Evolutionary conservation across 2,888 invertebrate genomes (phyloP).

Genomic region (Drosophila robusta): DNA sequence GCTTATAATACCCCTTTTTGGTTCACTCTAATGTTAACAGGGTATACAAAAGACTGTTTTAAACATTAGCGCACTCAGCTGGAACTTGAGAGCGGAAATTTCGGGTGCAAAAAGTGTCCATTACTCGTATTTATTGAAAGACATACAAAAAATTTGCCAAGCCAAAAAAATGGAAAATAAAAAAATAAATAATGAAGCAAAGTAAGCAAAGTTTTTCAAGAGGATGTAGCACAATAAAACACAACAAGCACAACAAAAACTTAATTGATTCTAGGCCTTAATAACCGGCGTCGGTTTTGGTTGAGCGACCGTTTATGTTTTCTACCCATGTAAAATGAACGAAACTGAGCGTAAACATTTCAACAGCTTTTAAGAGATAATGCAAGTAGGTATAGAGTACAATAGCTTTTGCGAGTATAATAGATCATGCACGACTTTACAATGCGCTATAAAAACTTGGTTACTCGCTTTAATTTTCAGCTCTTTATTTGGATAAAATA

Average conservation of each 20-base stretch:
- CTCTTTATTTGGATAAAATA: no score
- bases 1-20: background rate
- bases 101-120: constrained; percentile 72
- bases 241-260: constrained; percentile 27
- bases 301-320: constrained; percentile 60
- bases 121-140: constrained; percentile 71
- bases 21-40: constrained; percentile 1
- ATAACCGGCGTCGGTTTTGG: constrained; percentile 65
- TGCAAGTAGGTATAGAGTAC: constrained; percentile 5
- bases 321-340: constrained; percentile 61
- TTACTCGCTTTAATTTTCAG: no score
- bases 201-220: constrained; percentile 26
- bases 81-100: constrained; percentile 67
- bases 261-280: constrained; percentile 73
- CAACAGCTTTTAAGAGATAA: constrained; percentile 54
- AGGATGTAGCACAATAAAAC: constrained; percentile 41
- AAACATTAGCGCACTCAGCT: constrained; percentile 67
- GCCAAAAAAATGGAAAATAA: constrained; percentile 16
- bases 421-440: background rate
- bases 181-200: constrained; percentile 21
- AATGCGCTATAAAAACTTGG: background rate
- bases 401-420: background rate
- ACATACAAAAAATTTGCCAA: constrained; percentile 40
- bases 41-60: constrained; percentile 23
- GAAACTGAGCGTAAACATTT: constrained; percentile 77